These are phyloP conservation scores for Eustalomyia histrio DNA, from an alignment of 2,888 invertebrate species.

Conservation along the genomic window DNA sequence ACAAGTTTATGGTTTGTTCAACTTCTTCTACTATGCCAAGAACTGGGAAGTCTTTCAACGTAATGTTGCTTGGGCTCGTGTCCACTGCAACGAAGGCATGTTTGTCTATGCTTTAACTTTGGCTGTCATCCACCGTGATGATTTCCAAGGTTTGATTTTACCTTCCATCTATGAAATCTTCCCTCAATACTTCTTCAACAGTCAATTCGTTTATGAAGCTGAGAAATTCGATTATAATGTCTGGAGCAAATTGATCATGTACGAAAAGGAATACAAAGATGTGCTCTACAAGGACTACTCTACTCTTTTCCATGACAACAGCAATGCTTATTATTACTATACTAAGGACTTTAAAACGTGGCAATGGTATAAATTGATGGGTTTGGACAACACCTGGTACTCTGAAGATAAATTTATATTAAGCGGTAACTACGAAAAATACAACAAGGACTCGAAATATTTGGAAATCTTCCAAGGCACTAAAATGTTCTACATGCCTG, in stretches of 20 bases:
- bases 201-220: slow-evolving; percentile 84
- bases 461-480: slow-evolving; percentile 60
- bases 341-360: slow-evolving; percentile 68
- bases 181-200: slow-evolving; percentile 85
- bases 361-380: slow-evolving; percentile 71
- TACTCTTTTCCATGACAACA: slow-evolving; percentile 46
- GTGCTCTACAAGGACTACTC: slow-evolving; percentile 70
- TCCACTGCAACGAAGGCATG: slow-evolving; percentile 84
- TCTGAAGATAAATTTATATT: slow-evolving; percentile 65
- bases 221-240: slow-evolving; percentile 81
- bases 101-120: slow-evolving; percentile 83
- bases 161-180: slow-evolving; percentile 86
- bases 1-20: slow-evolving; percentile 82
- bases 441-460: slow-evolving; percentile 64
- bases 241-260: slow-evolving; percentile 77
- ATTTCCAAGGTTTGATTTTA: slow-evolving; percentile 83
- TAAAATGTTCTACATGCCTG: slow-evolving; percentile 72
- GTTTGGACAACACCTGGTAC: slow-evolving; percentile 68
- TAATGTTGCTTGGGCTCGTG: slow-evolving; percentile 84
- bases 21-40: slow-evolving; percentile 84
- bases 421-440: slow-evolving; percentile 65
- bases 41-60: slow-evolving; percentile 85
- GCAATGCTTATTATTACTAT: slow-evolving; percentile 63
- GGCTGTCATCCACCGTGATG: slow-evolving; percentile 83
- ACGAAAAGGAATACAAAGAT: slow-evolving; percentile 69